Percentiles rank a stretch among this genome's conserved stretches.
These are phyloP conservation scores for Crotalus viridis DNA, from an alignment of 2,113 vertebrate species.

Conservation along the genomic window DNA sequence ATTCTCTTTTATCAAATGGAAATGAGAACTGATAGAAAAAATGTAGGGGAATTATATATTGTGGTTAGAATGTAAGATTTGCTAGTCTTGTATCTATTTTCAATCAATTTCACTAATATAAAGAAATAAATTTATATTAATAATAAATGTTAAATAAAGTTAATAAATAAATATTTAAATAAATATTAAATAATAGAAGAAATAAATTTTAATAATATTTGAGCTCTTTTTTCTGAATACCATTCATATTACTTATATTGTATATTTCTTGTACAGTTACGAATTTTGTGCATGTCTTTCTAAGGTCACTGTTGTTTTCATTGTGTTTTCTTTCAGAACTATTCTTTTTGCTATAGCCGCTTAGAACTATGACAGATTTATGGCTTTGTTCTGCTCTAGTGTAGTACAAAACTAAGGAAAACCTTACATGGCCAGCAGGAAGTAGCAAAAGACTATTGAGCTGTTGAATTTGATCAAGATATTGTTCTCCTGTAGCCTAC, in stretches of 20 bases:
- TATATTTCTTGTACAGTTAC: not conserved
- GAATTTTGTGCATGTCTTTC: not conserved
- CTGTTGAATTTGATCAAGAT: slow-evolving; percentile 6
- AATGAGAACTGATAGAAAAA: not conserved
- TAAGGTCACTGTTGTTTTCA: not conserved
- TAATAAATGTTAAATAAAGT: not conserved
- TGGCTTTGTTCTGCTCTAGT: not conserved
- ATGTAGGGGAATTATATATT: not conserved
- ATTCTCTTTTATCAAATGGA: not conserved
- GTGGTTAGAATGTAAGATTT: not conserved
- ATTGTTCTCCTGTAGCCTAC: not conserved
- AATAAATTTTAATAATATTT: not conserved
- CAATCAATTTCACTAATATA: not conserved
- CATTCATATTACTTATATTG: not conserved
- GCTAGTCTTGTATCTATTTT: not conserved
- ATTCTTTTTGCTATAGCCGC: not conserved
- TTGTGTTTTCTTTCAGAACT: not conserved
- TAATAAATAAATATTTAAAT: not conserved
- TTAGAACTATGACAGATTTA: not conserved
- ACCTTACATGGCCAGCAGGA: not conserved
- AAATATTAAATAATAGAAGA: not conserved
- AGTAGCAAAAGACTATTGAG: not conserved
- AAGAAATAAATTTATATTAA: not conserved
- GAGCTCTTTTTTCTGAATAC: not conserved
- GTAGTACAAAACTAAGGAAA: not conserved